Percentiles rank a stretch among this genome's conserved stretches.
Evolutionary conservation across 2,888 invertebrate genomes (phyloP).

Genomic region (Achlya flavicornis): DNA sequence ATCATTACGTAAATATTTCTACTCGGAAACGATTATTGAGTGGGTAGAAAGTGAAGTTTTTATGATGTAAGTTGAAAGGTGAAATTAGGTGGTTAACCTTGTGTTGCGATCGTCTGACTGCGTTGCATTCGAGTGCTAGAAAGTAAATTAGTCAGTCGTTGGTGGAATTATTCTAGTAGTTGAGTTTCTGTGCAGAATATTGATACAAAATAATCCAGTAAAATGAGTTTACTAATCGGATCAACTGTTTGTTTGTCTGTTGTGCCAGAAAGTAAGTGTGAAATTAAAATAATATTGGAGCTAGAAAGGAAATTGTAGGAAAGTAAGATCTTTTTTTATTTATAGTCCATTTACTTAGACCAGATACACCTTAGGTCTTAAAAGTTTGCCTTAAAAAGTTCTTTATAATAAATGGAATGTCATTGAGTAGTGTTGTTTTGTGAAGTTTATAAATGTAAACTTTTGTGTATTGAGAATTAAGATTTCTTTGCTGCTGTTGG

Average conservation of each 20-base stretch:
- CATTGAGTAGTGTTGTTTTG: too few species aligned
- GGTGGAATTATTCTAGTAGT: constrained; percentile 31
- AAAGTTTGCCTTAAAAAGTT: too few species aligned
- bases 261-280: constrained; percentile 58
- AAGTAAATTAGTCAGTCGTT: constrained; percentile 36
- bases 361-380: too few species aligned
- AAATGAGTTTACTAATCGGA: constrained; percentile 61
- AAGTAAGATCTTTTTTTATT: too few species aligned
- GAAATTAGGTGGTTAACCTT: constrained; percentile 69
- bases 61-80: constrained; percentile 73
- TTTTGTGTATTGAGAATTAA: too few species aligned
- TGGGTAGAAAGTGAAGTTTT: constrained; percentile 66
- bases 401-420: too few species aligned
- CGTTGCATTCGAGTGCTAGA: constrained; percentile 45
- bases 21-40: constrained; percentile 14
- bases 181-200: constrained; percentile 41
- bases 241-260: constrained; percentile 66
- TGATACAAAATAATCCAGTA: constrained; percentile 26
- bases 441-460: too few species aligned
- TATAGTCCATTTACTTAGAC: background rate
- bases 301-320: background rate
- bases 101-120: constrained; percentile 30
- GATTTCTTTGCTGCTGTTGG: too few species aligned
- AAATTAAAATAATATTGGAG: background rate
- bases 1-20: constrained; percentile 24